These are phyloP conservation scores for Porites evermanni DNA, from an alignment of 92 coral and sea anemone species.

Conservation along the genomic window DNA sequence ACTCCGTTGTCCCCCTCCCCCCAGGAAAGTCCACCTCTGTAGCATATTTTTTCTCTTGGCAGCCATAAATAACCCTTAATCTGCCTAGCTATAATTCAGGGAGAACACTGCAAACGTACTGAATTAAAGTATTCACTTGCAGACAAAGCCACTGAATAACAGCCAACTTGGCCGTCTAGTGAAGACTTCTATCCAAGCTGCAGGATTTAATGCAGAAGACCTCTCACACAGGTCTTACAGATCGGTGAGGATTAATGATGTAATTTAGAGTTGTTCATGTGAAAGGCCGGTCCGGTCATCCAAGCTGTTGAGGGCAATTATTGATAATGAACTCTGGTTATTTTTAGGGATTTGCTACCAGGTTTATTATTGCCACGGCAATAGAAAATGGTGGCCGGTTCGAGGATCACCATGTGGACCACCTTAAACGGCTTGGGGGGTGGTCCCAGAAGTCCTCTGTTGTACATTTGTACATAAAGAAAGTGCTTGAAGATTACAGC, in stretches of 20 bases:
- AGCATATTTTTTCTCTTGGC: no score
- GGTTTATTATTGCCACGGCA: neutral
- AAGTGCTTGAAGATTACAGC: neutral
- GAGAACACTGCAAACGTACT: no score
- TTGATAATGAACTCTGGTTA: neutral
- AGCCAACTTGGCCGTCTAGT: neutral
- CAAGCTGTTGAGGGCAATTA: no score
- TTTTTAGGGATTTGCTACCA: conserved; percentile 5
- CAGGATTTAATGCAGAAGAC: neutral
- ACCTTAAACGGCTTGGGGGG: neutral
- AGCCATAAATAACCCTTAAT: no score
- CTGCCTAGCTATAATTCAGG: no score
- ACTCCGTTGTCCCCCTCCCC: no score
- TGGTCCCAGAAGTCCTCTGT: neutral
- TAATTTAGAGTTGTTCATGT: neutral
- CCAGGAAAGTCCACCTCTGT: no score
- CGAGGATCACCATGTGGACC: neutral
- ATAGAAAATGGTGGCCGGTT: neutral
- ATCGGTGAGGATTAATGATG: neutral
- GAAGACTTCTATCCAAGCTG: neutral
- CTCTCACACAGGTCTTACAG: neutral
- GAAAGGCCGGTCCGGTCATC: neutral
- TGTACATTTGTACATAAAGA: neutral
- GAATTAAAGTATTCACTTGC: no score
- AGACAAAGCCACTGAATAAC: no score